Base-by-base conservation (phyloP, 2,113 vertebrate species). In the Varanus komodoensis region DNA sequence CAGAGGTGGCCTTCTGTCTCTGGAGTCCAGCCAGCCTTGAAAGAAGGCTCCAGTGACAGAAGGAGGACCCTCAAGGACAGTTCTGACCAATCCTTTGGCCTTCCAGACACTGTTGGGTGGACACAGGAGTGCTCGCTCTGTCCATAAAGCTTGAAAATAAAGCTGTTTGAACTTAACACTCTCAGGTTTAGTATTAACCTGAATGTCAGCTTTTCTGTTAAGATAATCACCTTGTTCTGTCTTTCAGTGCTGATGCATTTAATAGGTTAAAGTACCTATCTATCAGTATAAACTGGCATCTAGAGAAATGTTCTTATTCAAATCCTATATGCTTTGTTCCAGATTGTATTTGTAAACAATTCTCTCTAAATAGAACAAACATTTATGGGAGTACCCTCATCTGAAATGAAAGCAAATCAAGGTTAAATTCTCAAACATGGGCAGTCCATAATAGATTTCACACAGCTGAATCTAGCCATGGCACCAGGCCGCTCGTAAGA, bases 381-480 rank as follows among this genome's bases (percentile, higher is more conserved):
- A 71, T 86, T 34, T 74, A 38, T 64, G 78, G 84, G 38, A 81
- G 61, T n/a, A 67, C 71, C 78, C 0, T n/a, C 0, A 4, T 57
- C 75, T 19, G 29, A 38, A 84, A 88, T 38, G 73, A 90, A 83
- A 89, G 6, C 29, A 71, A 52, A 52, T 12, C 3, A 57, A 57
- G 27, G 0, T 27, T 0, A 0, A 5, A 79, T 29, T 80, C 27
- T 57, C 44, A 27, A 52, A 4, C 7, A 54, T 6, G 57, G 75
- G 23, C 38, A 4, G 19, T 25, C 25, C 6, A 7, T 74, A 57
- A 86, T 54, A 52, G 32, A n/a, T 34, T 68, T 12, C 17, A 19
- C 34, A 4, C 38, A 77, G 75, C 21, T 44, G 75, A 84, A 48
- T 29, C 34, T 69, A 71, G 67, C 34, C 12, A 29, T 17, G 0